Evolutionary conservation across 2,888 invertebrate species (phyloP), one percentile per base, ranked within the genome.

Genomic region (Oligia fasciuncula): DNA sequence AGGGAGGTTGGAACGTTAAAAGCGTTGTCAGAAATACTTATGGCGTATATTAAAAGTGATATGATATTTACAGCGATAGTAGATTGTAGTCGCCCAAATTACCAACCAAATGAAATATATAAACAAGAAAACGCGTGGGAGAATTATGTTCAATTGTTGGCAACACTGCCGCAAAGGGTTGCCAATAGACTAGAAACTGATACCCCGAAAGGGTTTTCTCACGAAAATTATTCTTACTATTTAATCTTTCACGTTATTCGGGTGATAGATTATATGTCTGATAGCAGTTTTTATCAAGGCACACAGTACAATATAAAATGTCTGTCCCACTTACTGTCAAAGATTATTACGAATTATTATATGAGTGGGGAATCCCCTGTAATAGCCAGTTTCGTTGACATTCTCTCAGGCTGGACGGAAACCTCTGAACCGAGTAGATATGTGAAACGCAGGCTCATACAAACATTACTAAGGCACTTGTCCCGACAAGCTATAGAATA

Each of bases 141-240:
- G 80, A 95, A 95, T 60, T 97, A 97, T 43, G 95, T 98, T 0
- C 98, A 98, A 90, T 89, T 97, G 70, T 89, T 98, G 74, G 94
- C 97, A 13, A 98, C 98, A 3, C 89, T 98, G 73, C 98, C 98
- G 0, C 97, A 97, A 88, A 95, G 98, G 85, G 95, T 98, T 66
- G 98, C 98, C 14, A 99, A 99, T 91, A 97, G 97, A 87, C 88
- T 98, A 51, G 94, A 97, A 82, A 95, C 94, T 2, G 94, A 97
- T 54, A 95, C 97, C 9, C 97, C 97, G 0, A 95, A 97, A 80
- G 95, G 97, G 35, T 98, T 98, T 90, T 94, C 97, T 0, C 95
- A 97, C 0, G 95, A 97, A 29, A 95, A 95, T 43, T 98, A 97
- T 91, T 95, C 97, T 0, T 97, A 97, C 75, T 93, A 97, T 67